phyloP scores from a whole-genome alignment of 1,140 invertebrate genomes.

The Ptiloglossa arizonensis region DNA sequence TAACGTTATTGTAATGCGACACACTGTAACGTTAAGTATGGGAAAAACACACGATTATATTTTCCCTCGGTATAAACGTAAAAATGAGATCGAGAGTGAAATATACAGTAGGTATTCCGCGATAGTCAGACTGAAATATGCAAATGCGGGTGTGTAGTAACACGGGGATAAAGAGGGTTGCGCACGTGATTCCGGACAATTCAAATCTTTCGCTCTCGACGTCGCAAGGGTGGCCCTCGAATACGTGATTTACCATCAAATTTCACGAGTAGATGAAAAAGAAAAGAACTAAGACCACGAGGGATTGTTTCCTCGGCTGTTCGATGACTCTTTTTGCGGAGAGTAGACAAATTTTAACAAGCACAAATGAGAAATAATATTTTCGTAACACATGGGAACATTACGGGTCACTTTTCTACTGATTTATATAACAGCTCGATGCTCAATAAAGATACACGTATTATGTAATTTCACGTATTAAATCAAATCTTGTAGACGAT shows the following conservation, averaged over 20 bases:
- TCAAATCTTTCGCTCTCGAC: conserved; percentile 28
- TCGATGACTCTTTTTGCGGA: not conserved
- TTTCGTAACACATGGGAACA: no score
- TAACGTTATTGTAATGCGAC: no score
- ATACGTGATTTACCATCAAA: conserved; percentile 16
- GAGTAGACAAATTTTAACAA: no score
- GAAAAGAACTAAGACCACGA: not conserved
- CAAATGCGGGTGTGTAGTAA: conserved; percentile 36
- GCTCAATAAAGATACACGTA: no score
- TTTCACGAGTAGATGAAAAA: not conserved
- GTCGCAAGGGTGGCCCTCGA: conserved; percentile 18
- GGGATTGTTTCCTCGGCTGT: not conserved
- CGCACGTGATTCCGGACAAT: conserved; percentile 37
- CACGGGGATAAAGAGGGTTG: conserved; percentile 45
- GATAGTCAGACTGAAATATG: conserved; percentile 44
- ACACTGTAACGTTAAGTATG: conserved; percentile 16
- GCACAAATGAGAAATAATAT: no score
- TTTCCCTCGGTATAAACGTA: conserved; percentile 2
- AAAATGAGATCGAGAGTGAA: conserved; percentile 36
- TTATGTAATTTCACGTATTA: no score
- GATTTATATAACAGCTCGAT: no score
- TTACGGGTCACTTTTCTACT: no score
- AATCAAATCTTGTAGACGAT: no score
- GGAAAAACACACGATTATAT: conserved; percentile 6
- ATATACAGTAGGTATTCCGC: conserved; percentile 16